A percentile compares a stretch with the other conserved stretches of the same genome.
Conservation (phyloP, 2,113 vertebrate species). For the Microcebus ravelobensis region DNA sequence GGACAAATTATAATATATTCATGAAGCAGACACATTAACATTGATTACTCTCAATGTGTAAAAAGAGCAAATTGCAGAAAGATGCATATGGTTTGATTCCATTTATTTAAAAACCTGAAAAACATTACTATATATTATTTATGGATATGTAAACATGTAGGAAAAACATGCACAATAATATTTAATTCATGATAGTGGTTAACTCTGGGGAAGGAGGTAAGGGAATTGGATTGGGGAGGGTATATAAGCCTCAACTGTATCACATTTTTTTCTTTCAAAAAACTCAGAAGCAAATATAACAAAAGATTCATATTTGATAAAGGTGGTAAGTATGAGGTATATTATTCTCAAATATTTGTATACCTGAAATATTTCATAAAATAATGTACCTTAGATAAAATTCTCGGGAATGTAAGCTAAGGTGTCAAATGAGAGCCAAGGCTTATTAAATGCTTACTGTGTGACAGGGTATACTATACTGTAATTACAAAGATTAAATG, state of each 20-base stretch:
- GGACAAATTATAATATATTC: background rate
- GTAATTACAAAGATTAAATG: background rate
- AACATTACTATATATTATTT: constrained; percentile 15
- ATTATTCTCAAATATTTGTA: background rate
- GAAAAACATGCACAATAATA: background rate
- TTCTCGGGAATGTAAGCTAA: constrained; percentile 22
- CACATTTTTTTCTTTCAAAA: background rate
- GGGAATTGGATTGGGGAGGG: background rate
- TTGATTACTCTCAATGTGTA: background rate
- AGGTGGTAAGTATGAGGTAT: background rate
- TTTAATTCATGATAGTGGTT: background rate
- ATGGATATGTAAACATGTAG: background rate
- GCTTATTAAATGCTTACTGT: background rate
- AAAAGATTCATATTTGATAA: constrained; percentile 4
- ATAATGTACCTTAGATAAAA: background rate
- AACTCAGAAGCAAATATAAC: background rate
- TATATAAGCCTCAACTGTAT: background rate
- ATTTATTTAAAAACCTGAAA: constrained; percentile 29
- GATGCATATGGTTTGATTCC: background rate
- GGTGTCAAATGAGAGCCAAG: background rate
- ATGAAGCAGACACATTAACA: constrained; percentile 5
- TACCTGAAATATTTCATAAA: background rate
- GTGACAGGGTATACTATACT: background rate
- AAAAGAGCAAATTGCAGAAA: constrained; percentile 29
- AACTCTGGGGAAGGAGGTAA: background rate